These are phyloP conservation scores for Drosophila niveifrons DNA, from an alignment of 2,888 invertebrate genomes.

Conservation along the genomic window DNA sequence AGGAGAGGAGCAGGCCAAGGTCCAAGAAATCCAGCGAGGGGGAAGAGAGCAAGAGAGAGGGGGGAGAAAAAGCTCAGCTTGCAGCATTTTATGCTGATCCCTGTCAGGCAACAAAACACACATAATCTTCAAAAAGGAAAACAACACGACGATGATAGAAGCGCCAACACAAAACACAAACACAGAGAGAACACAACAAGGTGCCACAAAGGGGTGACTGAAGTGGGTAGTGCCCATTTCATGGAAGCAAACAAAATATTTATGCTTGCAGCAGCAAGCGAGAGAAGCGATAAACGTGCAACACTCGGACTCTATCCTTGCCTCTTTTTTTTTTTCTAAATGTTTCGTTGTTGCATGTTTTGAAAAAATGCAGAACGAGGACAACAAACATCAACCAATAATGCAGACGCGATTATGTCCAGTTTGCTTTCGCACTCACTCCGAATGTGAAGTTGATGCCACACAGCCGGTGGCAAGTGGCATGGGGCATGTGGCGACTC, in stretches of 20 bases:
- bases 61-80: constrained; percentile 82
- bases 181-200: constrained; percentile 17
- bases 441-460: constrained; percentile 76
- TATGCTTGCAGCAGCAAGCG: constrained; percentile 62
- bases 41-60: not conserved
- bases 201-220: constrained; percentile 10
- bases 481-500: constrained; percentile 22
- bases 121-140: constrained; percentile 85
- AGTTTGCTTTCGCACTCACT: constrained; percentile 45
- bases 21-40: constrained; percentile 34
- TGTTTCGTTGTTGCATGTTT: constrained; percentile 37
- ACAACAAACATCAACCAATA: constrained; percentile 84
- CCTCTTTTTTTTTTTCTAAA: not conserved
- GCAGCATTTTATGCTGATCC: constrained; percentile 85
- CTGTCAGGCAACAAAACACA: constrained; percentile 85
- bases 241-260: constrained; percentile 76
- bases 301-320: not conserved
- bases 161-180: constrained; percentile 26
- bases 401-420: constrained; percentile 85
- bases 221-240: constrained; percentile 5
- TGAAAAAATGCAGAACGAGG: constrained; percentile 45
- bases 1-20: not conserved
- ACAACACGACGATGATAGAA: constrained; percentile 75
- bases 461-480: constrained; percentile 39
- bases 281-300: constrained; percentile 50